Conservation (phyloP, 2,888 invertebrate species). For the Drosophila merina region DNA sequence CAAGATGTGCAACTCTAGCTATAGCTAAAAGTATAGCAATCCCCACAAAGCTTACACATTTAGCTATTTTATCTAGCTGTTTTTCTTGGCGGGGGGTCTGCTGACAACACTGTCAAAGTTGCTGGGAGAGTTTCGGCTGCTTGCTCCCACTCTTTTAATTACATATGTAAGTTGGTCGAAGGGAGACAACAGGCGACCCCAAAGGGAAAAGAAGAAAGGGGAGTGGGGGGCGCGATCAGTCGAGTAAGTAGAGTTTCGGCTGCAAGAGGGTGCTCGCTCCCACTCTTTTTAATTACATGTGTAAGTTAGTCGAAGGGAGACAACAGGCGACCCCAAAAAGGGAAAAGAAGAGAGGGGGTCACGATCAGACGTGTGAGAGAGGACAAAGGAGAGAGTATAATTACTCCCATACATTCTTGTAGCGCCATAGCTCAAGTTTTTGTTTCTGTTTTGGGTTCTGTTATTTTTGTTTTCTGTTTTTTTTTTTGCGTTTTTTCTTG, state of each 20-base stretch:
- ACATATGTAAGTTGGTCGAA: constrained; percentile 13
- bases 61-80: neutral
- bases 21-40: neutral
- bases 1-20: neutral
- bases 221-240: too few species aligned
- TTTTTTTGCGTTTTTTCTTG: neutral
- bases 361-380: constrained; percentile 20
- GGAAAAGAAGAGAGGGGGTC: too few species aligned
- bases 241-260: neutral
- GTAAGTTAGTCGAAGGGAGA: neutral
- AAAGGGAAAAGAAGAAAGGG: too few species aligned
- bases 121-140: neutral
- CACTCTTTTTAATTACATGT: constrained; percentile 17
- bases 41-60: neutral
- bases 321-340: too few species aligned
- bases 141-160: constrained; percentile 3
- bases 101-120: neutral
- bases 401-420: constrained; percentile 19
- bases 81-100: neutral
- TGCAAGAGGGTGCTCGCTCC: neutral
- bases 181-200: neutral
- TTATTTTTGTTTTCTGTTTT: neutral
- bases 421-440: neutral
- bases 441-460: constrained; percentile 5
- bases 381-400: constrained; percentile 25